Conservation (phyloP, 2,888 invertebrate species). For the Germaria angustata region DNA sequence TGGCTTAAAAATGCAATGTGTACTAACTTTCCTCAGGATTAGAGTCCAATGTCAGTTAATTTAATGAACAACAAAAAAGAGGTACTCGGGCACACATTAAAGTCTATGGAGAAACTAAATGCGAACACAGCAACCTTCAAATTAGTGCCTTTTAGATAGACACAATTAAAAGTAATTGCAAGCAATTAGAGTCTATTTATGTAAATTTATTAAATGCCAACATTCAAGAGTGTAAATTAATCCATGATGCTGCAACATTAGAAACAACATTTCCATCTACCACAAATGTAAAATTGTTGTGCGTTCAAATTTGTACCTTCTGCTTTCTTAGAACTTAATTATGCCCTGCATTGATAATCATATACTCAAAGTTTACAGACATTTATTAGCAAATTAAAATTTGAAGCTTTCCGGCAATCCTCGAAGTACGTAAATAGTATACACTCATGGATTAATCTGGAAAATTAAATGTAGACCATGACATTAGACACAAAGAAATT, state of each 20-base stretch:
- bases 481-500: too few species aligned
- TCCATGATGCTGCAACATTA: not conserved
- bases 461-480: too few species aligned
- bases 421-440: too few species aligned
- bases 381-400: not conserved
- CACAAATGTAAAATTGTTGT: not conserved
- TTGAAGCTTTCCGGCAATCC: not conserved
- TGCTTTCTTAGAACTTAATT: slow-evolving; percentile 7
- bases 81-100: not conserved
- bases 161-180: slow-evolving; percentile 72
- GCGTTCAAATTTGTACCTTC: not conserved
- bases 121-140: slow-evolving; percentile 35
- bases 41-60: too few species aligned
- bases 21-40: too few species aligned
- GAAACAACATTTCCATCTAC: not conserved
- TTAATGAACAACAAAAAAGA: not conserved
- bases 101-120: not conserved
- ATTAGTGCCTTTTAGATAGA: slow-evolving; percentile 23
- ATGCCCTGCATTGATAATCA: slow-evolving; percentile 14
- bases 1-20: not conserved
- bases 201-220: slow-evolving; percentile 74
- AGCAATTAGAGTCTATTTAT: slow-evolving; percentile 76
- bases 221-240: slow-evolving; percentile 20
- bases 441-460: too few species aligned
- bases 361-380: slow-evolving; percentile 8